phyloP scores from a whole-genome alignment of 2,888 invertebrate genomes.

The Cabera pusaria region DNA sequence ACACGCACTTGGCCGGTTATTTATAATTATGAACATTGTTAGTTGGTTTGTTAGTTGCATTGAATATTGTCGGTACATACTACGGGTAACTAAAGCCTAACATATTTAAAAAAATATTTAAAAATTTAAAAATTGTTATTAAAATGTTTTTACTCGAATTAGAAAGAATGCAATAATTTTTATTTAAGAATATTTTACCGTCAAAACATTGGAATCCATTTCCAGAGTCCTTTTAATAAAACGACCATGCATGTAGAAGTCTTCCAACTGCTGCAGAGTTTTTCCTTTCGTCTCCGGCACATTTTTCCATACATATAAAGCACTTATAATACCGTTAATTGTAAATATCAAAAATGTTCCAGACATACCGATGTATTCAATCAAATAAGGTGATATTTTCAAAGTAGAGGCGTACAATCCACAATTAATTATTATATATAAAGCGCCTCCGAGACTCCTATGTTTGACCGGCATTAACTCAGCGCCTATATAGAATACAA shows the following conservation, averaged over 20 bases:
- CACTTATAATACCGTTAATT: slow-evolving; percentile 21
- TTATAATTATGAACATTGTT: too few species aligned
- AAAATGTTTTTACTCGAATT: too few species aligned
- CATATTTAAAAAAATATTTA: too few species aligned
- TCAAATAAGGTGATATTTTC: slow-evolving; percentile 29
- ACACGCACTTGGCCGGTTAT: too few species aligned
- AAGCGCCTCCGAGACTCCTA: slow-evolving; percentile 26
- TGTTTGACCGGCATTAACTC: slow-evolving; percentile 33
- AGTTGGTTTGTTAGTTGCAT: too few species aligned
- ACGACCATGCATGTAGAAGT: slow-evolving; percentile 24
- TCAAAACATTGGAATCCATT: too few species aligned
- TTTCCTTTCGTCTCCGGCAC: slow-evolving; percentile 31
- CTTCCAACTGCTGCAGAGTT: slow-evolving; percentile 29
- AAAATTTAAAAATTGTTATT: too few species aligned
- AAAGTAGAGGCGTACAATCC: slow-evolving; percentile 22
- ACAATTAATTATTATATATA: slow-evolving; percentile 26
- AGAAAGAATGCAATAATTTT: slow-evolving; percentile 2
- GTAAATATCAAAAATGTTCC: slow-evolving; percentile 27
- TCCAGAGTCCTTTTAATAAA: slow-evolving; percentile 17
- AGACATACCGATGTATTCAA: slow-evolving; percentile 22
- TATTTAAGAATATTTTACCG: slow-evolving; percentile 5
- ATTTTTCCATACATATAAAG: slow-evolving; percentile 25
- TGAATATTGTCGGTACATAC: too few species aligned
- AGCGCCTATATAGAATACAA: slow-evolving; percentile 22
- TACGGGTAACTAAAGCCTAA: too few species aligned